Base-by-base conservation (phyloP, 2,113 vertebrate genomes). In the Aldabrachelys gigantea region DNA sequence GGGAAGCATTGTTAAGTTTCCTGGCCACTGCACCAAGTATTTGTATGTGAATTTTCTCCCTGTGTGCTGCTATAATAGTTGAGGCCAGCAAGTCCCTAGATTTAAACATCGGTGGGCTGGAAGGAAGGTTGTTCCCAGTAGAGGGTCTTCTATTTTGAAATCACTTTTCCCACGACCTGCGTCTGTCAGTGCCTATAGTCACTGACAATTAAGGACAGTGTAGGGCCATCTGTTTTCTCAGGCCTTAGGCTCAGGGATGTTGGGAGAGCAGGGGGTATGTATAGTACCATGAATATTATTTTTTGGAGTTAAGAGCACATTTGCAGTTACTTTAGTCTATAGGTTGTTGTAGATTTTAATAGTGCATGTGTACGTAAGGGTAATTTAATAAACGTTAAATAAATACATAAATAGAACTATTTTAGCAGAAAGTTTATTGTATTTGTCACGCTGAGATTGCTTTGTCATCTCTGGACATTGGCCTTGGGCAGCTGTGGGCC, bases 91-190 rank as follows among this genome's bases (percentile, higher is more conserved):
- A n/a, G 35, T 56, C 29, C 62, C 44, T 56, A 78, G 95, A 91
- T 78, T 10, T 82, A 49, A 92, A 79, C 65, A 76, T 35, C 78
- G 21, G 35, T 52, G 29, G 84, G 38, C 7, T 89, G 14, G 7
- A 41, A 82, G 92, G 87, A 82, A 89, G 90, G 93, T 84, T 47
- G 79, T 75, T 65, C 85, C 83, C 69, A 84, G n/a, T 84, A 82
- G 88, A 95, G n/a, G n/a, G 10, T 9, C 21, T 6, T 72, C 79
- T 85, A 6, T 62, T 95, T 85, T 92, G 80, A 94, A 59, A 56
- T 31, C 88, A 35, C 41, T 72, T n/a, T 1, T 14, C 17, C n/a
- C 69, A 72, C 14, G 52, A 65, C 0, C 0, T 12, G 54, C 80
- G n/a, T 44, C 17, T 88, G 12, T 53, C 59, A 62, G 29, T 93